These are phyloP conservation scores for Yponomeuta cagnagella DNA, from an alignment of 2,888 invertebrate genomes.

Conservation along the genomic window DNA sequence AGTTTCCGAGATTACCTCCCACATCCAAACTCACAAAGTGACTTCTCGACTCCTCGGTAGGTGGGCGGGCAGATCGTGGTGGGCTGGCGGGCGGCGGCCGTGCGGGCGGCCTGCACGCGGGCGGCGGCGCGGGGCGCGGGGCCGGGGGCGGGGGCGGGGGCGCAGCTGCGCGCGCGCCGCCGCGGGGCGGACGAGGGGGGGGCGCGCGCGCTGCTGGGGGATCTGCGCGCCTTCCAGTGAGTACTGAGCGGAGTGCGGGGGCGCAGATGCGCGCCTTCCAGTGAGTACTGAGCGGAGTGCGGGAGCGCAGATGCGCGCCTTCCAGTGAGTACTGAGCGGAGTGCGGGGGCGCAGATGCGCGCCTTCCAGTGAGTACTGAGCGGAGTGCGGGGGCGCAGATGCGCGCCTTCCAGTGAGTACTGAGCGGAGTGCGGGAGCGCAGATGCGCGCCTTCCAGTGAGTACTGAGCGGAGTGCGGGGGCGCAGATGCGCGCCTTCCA, in stretches of 20 bases:
- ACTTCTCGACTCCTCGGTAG: constrained; percentile 24
- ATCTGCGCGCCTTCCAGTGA: no score
- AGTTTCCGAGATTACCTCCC: no score
- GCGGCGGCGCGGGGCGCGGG: constrained; percentile 20
- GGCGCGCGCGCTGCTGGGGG: constrained; percentile 25
- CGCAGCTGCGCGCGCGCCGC: constrained; percentile 15
- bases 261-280: no score
- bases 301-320: no score
- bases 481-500: constrained; percentile 7
- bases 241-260: no score
- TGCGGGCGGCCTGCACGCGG: constrained; percentile 28
- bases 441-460: no score
- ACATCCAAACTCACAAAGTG: no score
- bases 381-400: constrained; percentile 12
- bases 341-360: constrained; percentile 19
- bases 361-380: neutral
- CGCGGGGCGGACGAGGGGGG: constrained; percentile 18
- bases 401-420: neutral
- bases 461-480: neutral
- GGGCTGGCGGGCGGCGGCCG: constrained; percentile 50
- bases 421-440: constrained; percentile 16
- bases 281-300: no score
- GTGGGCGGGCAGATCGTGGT: constrained; percentile 52
- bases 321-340: neutral
- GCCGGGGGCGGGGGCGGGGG: constrained; percentile 22